Conservation (phyloP, 2,888 invertebrate species). For the Scotopteryx bipunctaria region DNA sequence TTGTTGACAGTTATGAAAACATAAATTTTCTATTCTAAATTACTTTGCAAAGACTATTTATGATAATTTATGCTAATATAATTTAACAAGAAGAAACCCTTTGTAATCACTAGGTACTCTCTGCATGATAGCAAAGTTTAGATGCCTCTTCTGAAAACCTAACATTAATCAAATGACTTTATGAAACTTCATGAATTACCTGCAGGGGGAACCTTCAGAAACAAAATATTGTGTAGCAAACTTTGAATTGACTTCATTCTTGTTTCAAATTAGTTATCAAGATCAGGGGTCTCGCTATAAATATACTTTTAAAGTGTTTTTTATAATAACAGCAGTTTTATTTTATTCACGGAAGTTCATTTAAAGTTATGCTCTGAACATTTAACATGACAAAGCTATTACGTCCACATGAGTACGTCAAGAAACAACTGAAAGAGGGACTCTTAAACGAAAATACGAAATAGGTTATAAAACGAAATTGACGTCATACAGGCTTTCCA, state of each 20-base stretch:
- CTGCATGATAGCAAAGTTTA: conserved; percentile 38
- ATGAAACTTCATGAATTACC: conserved; percentile 48
- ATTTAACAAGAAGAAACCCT: conserved; percentile 29
- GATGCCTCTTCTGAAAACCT: conserved; percentile 38
- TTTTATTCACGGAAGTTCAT: conserved; percentile 1
- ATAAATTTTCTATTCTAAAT: too few relatives aligned
- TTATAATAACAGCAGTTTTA: conserved; percentile 10
- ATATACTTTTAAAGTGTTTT: conserved; percentile 24
- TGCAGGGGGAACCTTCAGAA: conserved; percentile 45
- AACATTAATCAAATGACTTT: conserved; percentile 49
- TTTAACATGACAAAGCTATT: conserved; percentile 15
- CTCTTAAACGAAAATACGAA: conserved; percentile 37
- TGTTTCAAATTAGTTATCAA: conserved; percentile 42
- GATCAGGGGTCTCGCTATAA: conserved; percentile 29
- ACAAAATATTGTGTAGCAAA: conserved; percentile 46
- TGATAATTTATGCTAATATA: conserved; percentile 18
- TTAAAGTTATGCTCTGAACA: conserved; percentile 6
- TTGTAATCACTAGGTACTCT: conserved; percentile 32
- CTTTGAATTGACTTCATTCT: conserved; percentile 42
- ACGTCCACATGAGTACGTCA: conserved; percentile 18
- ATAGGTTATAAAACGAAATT: conserved; percentile 42
- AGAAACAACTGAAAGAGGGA: conserved; percentile 32
- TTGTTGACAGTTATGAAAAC: too few relatives aligned
- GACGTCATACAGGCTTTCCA: conserved; percentile 47
- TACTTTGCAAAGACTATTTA: conserved; percentile 2